Conservation (phyloP, 2,113 vertebrate genomes). For the Xenus cinereus region DNA sequence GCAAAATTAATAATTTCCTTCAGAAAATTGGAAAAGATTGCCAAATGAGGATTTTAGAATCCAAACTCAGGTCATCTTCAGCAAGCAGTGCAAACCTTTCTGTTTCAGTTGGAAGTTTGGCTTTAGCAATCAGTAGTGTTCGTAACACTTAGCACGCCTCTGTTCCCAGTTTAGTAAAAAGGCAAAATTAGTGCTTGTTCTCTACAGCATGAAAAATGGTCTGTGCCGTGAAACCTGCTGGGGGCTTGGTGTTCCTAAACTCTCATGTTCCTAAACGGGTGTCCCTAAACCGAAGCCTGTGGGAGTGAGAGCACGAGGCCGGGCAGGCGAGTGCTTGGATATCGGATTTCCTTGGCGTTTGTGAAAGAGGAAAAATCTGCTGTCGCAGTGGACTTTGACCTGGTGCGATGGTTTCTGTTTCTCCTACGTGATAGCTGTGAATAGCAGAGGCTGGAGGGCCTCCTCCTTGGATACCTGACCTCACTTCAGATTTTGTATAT, state of each 20-base stretch:
- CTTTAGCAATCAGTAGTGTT: background rate
- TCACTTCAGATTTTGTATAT: background rate
- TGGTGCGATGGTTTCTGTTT: background rate
- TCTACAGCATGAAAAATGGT: background rate
- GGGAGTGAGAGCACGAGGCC: accelerated
- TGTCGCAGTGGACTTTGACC: background rate
- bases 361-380: background rate
- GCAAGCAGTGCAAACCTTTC: accelerated
- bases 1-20: background rate
- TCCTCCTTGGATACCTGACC: background rate
- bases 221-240: background rate
- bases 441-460: background rate
- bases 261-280: background rate
- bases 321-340: accelerated
- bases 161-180: background rate
- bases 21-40: background rate
- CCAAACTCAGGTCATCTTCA: background rate
- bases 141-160: background rate
- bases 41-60: background rate
- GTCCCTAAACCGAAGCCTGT: background rate
- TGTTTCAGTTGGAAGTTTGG: background rate
- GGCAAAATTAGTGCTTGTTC: background rate
- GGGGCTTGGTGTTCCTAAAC: background rate
- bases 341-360: background rate
- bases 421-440: background rate